These are phyloP conservation scores for Microctonus brassicae DNA, from an alignment of 2,888 invertebrate genomes.

Conservation along the genomic window DNA sequence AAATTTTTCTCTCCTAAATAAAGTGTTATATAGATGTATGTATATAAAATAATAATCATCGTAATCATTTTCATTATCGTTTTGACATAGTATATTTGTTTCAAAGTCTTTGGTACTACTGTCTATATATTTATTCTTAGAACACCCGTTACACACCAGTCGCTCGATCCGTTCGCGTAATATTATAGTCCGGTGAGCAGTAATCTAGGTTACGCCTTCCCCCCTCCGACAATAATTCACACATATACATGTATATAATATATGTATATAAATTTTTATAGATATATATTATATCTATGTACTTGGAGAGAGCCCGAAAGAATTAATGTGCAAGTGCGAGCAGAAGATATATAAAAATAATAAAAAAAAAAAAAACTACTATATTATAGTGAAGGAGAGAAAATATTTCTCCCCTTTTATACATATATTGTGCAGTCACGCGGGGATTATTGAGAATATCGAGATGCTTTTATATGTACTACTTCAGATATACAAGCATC, in stretches of 20 bases:
- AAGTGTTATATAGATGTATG: no score
- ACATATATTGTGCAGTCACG: no score
- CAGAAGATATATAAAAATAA: background rate
- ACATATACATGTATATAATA: background rate
- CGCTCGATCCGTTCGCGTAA: slow-evolving; percentile 54
- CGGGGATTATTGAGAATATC: background rate
- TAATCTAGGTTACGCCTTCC: slow-evolving; percentile 61
- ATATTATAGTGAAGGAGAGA: background rate
- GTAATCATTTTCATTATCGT: background rate
- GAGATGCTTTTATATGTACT: no score
- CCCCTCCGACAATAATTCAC: slow-evolving; percentile 46
- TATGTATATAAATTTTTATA: background rate
- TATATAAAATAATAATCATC: background rate
- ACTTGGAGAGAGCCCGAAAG: slow-evolving; percentile 9
- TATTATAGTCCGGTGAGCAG: slow-evolving; percentile 59
- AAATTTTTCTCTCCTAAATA: background rate
- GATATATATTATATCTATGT: no score
- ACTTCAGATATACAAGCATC: background rate
- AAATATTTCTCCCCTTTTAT: background rate
- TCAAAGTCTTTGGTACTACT: background rate
- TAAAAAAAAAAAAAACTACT: background rate
- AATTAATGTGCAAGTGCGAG: background rate
- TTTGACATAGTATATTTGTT: background rate
- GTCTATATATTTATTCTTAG: slow-evolving; percentile 13
- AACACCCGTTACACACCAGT: slow-evolving; percentile 53